phyloP scores from a whole-genome alignment of 2,113 vertebrate species.

The Holacanthus passer region DNA sequence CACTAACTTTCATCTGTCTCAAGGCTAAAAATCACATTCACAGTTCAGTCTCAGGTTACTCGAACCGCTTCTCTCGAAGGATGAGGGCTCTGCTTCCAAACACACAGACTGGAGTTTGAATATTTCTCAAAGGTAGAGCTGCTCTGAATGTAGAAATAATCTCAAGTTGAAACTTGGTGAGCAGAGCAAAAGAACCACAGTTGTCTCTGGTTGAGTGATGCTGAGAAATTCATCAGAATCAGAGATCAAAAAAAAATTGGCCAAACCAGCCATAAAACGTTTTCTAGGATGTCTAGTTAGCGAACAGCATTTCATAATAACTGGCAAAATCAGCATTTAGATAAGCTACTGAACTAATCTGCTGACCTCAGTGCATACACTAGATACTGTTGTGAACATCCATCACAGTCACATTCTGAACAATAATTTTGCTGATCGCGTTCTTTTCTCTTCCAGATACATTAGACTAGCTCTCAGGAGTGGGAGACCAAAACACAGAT shows the following conservation, averaged over 20 bases:
- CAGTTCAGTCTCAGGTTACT: slow-evolving; percentile 37
- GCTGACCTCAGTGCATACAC: too few relatives aligned
- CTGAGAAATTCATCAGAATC: too few relatives aligned
- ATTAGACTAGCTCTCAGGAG: neutral
- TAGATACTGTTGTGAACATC: too few relatives aligned
- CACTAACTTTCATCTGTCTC: slow-evolving; percentile 9
- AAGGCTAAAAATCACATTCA: slow-evolving; percentile 63
- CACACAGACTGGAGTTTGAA: neutral
- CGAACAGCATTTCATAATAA: neutral
- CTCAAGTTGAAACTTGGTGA: neutral
- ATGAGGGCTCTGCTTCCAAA: neutral
- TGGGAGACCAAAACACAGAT: neutral
- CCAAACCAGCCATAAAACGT: neutral
- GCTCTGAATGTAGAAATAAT: neutral
- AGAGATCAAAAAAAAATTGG: neutral
- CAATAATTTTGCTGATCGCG: neutral
- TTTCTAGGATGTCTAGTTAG: too few relatives aligned
- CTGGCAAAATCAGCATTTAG: too few relatives aligned
- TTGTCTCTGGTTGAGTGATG: neutral
- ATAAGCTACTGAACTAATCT: too few relatives aligned
- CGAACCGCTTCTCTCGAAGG: neutral
- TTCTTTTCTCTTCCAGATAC: neutral
- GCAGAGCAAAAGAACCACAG: slow-evolving; percentile 1
- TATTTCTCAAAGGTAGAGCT: slow-evolving; percentile 1
- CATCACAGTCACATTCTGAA: too few relatives aligned